Evolutionary conservation across 2,888 invertebrate genomes (phyloP), one percentile per base, ranked within the genome.

Genomic region (Drosophila prolongata): DNA sequence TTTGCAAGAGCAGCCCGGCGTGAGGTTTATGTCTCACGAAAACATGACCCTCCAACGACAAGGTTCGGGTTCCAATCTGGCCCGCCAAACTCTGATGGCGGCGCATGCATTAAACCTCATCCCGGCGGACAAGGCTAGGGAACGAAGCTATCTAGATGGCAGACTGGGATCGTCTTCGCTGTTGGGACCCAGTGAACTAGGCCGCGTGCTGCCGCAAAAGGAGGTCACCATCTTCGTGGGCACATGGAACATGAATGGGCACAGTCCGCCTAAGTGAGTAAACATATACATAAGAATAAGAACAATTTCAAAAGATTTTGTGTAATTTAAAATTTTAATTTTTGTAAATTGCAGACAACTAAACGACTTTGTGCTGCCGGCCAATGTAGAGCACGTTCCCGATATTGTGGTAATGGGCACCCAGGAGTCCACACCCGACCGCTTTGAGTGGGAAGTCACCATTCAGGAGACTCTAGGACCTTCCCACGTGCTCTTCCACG

Each of bases 171-270:
- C 96, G 1, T 95, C 95, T 89, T 96, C 97, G 0, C 92, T 98
- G 44, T 93, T 98, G 47, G 98, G 98, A 0, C 94, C 96, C 2
- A 94, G 95, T 16, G 98, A 99, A 90, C 93, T 99, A 62, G 96
- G 96, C 82, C 95, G 97, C 91, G 96, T 97, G 47, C 95, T 98
- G 85, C 98, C 98, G 1, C 95, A 95, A 85, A 94, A 97, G 80
- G 96, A 97, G 92, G 94, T 98, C 0, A 96, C 95, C 76, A 95
- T 98, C 83, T 98, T 97, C 93, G 95, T 98, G 61, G 98, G 97
- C 6, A 97, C 98, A 27, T 99, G 98, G 98, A 99, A 99, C 91
- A 98, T 98, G 98, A 98, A 98, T 92, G 98, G 98, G 37, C 97
- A 98, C 90, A 94, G 94, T 78, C 96, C 96, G 47, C 96, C 96